Evolutionary conservation across 2,888 invertebrate genomes (phyloP), one percentile per base, ranked within the genome.

Genomic region (Habroteleia sp.): DNA sequence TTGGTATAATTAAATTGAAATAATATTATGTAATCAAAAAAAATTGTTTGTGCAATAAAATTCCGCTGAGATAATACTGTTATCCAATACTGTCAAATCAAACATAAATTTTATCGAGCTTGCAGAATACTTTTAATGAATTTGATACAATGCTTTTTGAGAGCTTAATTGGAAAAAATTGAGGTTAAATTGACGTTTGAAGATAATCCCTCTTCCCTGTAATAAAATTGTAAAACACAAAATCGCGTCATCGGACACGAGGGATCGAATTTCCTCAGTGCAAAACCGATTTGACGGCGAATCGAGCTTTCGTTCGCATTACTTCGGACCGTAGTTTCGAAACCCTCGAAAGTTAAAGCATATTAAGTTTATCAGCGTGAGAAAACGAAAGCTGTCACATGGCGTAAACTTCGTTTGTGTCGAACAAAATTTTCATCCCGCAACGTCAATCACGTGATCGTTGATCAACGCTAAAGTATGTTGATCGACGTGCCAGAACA

Each of bases 251-350:
- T 6, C 29, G 8, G 16, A 29, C 29, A 29, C 16, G 11, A 4
- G 10, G 27, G 8, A 46, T 46, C 44, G 13, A 46, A 46, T 46
- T 23, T n/a, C n/a, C n/a, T n/a, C n/a, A n/a, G n/a, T n/a, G n/a
- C n/a, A n/a, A n/a, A n/a, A n/a, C n/a, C n/a, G n/a, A n/a, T n/a
- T n/a, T n/a, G n/a, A n/a, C n/a, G n/a, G n/a, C n/a, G n/a, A n/a
- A n/a, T n/a, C n/a, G 11, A 20, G 20, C 20, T 20, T 20, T 4
- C 20, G 20, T 20, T 20, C 10, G 31, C n/a, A n/a, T 2, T 31
- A 35, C 14, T 35, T 14, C 27, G 27, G 14, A 27, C 27, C n/a
- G n/a, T 6, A 13, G 27, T 46, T 48, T 8, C 1, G 7, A 33
- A 48, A 48, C 17, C 33, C 10, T 33, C 17, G n/a, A 48, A 31